Base-by-base conservation (phyloP, 92 coral and sea anemone species). In the Ricordea florida region DNA sequence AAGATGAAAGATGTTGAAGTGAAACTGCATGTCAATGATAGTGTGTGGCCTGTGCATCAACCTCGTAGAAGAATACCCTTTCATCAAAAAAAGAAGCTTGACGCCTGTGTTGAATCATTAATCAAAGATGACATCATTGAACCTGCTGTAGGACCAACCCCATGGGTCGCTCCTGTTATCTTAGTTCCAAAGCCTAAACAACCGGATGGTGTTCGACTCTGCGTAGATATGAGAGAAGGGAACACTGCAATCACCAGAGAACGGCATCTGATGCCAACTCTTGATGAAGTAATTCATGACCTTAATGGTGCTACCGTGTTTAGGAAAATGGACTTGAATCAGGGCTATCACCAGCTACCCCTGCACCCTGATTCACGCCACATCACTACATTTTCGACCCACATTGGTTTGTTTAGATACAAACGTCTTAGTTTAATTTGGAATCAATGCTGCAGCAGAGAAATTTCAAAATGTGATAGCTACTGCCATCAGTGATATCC, bases 91-190 rank as follows among this genome's bases (percentile, higher is more conserved):
- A 50, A 77, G 66, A 10, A 15, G n/a, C 35, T 85, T n/a, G n/a
- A n/a, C n/a, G n/a, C n/a, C n/a, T n/a, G n/a, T n/a, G n/a, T n/a
- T n/a, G n/a, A n/a, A n/a, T n/a, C n/a, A n/a, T n/a, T n/a, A n/a
- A n/a, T n/a, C n/a, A n/a, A n/a, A n/a, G n/a, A n/a, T n/a, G n/a
- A n/a, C n/a, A n/a, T n/a, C n/a, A n/a, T n/a, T n/a, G n/a, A n/a
- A n/a, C n/a, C n/a, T n/a, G n/a, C n/a, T n/a, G n/a, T n/a, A n/a
- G 86, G 91, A 42, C 79, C 91, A 31, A 79, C 78, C 2, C 86
- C 72, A 11, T 79, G 81, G 86, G 86, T 79, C 41, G 72, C 86
- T 10, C 91, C 83, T 53, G 78, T 86, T 34, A 80, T 79, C 43
- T 40, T 80, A 60, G 83, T 86, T 34, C 91, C 87, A 6, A 78